A percentile compares a stretch with the other conserved stretches of the same genome.
phyloP scores from a whole-genome alignment of 2,113 vertebrate genomes.

The Spheniscus mendiculus region DNA sequence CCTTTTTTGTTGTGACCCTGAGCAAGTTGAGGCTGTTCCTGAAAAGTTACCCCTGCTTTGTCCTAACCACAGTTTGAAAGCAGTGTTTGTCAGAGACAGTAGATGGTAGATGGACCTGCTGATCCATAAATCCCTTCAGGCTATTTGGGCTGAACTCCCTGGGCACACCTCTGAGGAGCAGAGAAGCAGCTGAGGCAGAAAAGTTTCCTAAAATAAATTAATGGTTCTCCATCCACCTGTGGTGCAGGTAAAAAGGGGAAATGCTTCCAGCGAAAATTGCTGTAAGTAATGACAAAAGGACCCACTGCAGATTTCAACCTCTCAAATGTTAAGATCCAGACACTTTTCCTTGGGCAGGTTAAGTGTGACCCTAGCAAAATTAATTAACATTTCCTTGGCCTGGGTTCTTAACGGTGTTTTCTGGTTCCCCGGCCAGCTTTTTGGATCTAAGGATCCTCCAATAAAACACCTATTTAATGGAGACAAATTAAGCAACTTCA shows the following conservation, averaged over 20 bases:
- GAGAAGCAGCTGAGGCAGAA: not conserved
- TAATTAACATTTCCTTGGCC: not conserved
- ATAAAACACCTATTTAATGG: not conserved
- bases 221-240: not conserved
- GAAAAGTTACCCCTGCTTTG: not conserved
- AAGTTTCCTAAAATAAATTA: not conserved
- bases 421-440: not conserved
- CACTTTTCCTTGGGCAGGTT: not conserved
- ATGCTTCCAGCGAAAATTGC: not conserved
- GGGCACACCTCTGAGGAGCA: not conserved
- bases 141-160: not conserved
- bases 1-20: not conserved
- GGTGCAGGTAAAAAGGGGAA: not conserved
- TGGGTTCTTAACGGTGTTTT: not conserved
- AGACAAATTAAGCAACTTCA: constrained; percentile 19
- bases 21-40: not conserved
- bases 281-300: not conserved
- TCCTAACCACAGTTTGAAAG: not conserved
- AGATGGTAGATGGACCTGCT: not conserved
- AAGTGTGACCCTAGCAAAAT: not conserved
- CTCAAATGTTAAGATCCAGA: not conserved
- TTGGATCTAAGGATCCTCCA: not conserved
- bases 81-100: not conserved
- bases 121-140: not conserved
- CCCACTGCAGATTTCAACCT: not conserved